Base-by-base conservation (phyloP, 2,888 invertebrate species). In the Phorcus lineatus region DNA sequence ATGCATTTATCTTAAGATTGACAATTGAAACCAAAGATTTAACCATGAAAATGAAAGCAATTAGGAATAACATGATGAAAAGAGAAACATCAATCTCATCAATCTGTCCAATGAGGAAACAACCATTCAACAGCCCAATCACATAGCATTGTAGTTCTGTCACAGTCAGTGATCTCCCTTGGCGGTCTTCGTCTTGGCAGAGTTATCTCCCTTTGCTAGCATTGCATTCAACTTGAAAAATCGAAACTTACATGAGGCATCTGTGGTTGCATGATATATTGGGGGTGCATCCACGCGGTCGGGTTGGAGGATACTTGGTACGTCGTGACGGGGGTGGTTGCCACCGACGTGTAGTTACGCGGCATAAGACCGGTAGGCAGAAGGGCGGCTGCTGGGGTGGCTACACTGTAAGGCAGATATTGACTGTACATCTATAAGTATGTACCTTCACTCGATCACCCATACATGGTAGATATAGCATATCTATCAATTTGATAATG, bases 251-350 rank as follows among this genome's bases (percentile, higher is more conserved):
- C 90, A 83, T 89, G 90, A 74, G 89, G 87, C 87, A 91, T 86
- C 74, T 86, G 90, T 0, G 90, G 90, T 79, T 91, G 90, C 85
- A 91, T 88, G 78, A 91, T 88, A 81, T 90, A 90, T 81, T 90
- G 90, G 24, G 88, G 88, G 70, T 86, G 84, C 82, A 87, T 82
- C 78, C 85, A 77, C 81, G 88, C 85, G 83, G 89, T 83, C 82
- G 86, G 83, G 80, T 85, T 89, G 54, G 89, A 87, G 76, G 88
- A 91, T 78, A 92, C 87, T 82, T 92, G 91, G 86, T 92, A 92
- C 74, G 91, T 91, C 19, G 91, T 88, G 24, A 91, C 91, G 13
- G 92, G 91, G 47, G 91, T 90, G 22, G 92, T 89, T 57, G 89
- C 89, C 74, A 90, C 84, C 62, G 88, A 87, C 16, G 85, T 81